Percentiles rank a stretch among this genome's conserved stretches.
Conservation (phyloP, 2,888 invertebrate genomes). For the Tyria jacobaeae region DNA sequence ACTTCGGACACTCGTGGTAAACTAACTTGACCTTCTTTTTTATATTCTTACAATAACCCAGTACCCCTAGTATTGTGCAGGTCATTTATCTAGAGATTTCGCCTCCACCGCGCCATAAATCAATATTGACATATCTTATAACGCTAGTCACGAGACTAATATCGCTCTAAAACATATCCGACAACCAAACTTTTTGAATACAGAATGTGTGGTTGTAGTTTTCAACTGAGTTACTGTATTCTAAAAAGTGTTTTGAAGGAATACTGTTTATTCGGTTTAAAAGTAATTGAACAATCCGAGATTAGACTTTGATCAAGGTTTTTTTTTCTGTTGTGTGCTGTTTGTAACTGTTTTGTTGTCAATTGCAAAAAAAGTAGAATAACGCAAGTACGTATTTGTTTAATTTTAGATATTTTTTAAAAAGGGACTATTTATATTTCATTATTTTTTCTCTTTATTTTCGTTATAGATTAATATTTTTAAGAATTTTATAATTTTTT, state of each 20-base stretch:
- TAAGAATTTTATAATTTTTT: no score
- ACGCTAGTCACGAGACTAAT: slow-evolving; percentile 39
- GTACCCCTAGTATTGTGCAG: slow-evolving; percentile 34
- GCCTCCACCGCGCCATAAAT: slow-evolving; percentile 35
- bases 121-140: slow-evolving; percentile 44
- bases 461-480: no score
- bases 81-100: slow-evolving; percentile 46
- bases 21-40: slow-evolving; percentile 21
- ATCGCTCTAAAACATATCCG: slow-evolving; percentile 43
- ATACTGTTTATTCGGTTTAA: background rate
- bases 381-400: no score
- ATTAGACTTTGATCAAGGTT: background rate
- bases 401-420: no score
- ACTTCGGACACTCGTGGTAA: background rate
- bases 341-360: no score
- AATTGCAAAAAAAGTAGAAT: no score
- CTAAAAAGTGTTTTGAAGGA: background rate
- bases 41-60: slow-evolving; percentile 22
- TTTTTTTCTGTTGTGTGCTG: no score
- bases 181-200: slow-evolving; percentile 30
- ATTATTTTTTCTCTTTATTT: no score
- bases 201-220: slow-evolving; percentile 8
- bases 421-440: no score
- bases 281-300: background rate
- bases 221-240: background rate